Evolutionary conservation across 2,888 invertebrate species (phyloP), one percentile per base, ranked within the genome.

Genomic region (Hyalella azteca): DNA sequence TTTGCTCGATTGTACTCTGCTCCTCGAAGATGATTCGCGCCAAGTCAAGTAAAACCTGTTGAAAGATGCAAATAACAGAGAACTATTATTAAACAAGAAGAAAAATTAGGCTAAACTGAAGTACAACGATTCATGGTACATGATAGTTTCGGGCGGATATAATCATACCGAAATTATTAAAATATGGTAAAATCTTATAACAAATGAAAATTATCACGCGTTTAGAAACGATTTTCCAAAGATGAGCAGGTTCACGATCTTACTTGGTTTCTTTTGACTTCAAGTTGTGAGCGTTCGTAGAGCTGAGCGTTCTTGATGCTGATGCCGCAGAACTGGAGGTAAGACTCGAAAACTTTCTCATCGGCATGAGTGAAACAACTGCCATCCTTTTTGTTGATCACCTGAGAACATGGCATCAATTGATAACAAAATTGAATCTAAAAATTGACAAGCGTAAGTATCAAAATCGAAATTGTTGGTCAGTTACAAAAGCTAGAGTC

Each of bases 21-120:
- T 97, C 97, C 88, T 96, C 96, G 88, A 97, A 97, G 86, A 97
- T 95, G 93, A 97, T 96, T 86, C 96, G 91, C n/a, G 97, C 97
- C 87, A 97, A 90, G 89, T 96, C 96, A 86, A 97, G 90, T 81
- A 97, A 90, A 85, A 97, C 95, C 91, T 91, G 86, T 4, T 87
- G 39, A 26, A 77, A 78, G 80, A 81, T 66, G n/a, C 36, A 0
- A 32, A 7, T 54, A 3, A 54, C 26, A 26, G 29, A 54, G 7
- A 11, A 19, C 5, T 3, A 15, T 49, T 22, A 49, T 19, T 2
- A 4, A 3, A 54, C 22, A 7, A 54, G 26, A 22, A 26, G 22
- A 54, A 54, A n/a, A n/a, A n/a, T n/a, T n/a, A n/a, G n/a, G n/a
- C n/a, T n/a, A n/a, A n/a, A n/a, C n/a, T n/a, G n/a, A n/a, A n/a